phyloP scores from a whole-genome alignment of 2,797 vertebrate genomes.

The Psittacula derbiana region DNA sequence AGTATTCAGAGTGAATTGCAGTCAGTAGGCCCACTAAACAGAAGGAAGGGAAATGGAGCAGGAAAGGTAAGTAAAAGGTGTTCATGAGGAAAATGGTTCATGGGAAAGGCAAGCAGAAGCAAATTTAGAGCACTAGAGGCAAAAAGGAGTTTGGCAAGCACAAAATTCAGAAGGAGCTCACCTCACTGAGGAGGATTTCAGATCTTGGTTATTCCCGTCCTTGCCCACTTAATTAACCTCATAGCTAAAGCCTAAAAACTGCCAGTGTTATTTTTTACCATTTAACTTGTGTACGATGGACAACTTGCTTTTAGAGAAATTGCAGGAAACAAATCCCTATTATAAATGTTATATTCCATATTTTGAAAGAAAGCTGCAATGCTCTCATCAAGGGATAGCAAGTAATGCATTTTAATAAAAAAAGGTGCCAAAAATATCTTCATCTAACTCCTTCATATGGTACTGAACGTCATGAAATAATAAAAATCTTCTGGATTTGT shows the following conservation, averaged over 20 bases:
- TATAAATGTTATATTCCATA: neutral
- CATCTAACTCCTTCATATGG: neutral
- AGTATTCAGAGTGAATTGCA: neutral
- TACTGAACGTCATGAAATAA: neutral
- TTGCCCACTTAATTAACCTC: neutral
- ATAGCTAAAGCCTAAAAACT: neutral
- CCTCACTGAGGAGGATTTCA: neutral
- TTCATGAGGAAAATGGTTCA: neutral
- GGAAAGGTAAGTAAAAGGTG: neutral
- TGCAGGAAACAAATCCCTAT: neutral
- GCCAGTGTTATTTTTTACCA: neutral
- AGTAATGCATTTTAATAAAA: neutral
- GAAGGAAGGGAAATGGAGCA: neutral
- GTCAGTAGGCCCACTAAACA: neutral
- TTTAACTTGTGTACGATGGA: neutral
- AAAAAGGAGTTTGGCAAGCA: neutral
- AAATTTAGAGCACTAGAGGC: neutral
- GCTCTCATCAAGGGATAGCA: neutral
- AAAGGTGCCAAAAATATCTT: neutral
- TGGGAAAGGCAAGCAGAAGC: neutral
- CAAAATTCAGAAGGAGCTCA: neutral
- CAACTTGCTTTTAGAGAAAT: neutral
- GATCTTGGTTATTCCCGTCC: neutral
- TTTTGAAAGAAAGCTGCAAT: neutral
- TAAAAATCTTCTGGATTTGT: neutral